These are phyloP conservation scores for Carapus acus DNA, from an alignment of 2,797 vertebrate species.

Conservation along the genomic window DNA sequence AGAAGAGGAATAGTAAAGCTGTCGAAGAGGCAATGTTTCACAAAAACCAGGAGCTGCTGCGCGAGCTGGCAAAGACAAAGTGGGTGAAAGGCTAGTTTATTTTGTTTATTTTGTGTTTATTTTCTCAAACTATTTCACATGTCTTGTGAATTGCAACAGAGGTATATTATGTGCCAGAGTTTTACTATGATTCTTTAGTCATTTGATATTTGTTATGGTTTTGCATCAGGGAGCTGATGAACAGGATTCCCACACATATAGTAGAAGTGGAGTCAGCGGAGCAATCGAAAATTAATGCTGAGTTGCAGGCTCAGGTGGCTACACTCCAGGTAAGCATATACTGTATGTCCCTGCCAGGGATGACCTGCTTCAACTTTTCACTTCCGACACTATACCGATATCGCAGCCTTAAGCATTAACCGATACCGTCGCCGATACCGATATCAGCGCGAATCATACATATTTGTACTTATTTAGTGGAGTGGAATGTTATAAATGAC, in stretches of 20 bases:
- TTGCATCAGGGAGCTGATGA: constrained; percentile 75
- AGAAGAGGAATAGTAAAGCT: constrained; percentile 79
- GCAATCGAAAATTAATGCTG: constrained; percentile 69
- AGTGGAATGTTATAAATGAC: no score
- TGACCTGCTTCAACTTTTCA: no score
- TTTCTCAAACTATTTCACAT: no score
- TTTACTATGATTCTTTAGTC: no score
- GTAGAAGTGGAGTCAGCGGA: constrained; percentile 53
- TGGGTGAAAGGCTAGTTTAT: constrained; percentile 52
- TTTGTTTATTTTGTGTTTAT: no score
- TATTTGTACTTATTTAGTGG: no score
- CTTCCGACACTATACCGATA: no score
- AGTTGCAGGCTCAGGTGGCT: constrained; percentile 77
- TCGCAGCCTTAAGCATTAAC: no score
- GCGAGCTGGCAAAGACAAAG: constrained; percentile 77
- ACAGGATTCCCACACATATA: constrained; percentile 56
- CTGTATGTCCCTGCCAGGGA: no score
- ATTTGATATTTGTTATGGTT: not conserved
- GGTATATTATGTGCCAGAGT: not conserved
- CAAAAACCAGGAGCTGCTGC: constrained; percentile 84
- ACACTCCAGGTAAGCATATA: constrained; percentile 74
- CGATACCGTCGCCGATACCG: no score
- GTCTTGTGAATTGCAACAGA: not conserved
- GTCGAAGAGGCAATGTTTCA: constrained; percentile 86
- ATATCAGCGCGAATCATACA: no score